Base-by-base conservation (phyloP, 2,797 vertebrate species). In the Aphelocoma californica region DNA sequence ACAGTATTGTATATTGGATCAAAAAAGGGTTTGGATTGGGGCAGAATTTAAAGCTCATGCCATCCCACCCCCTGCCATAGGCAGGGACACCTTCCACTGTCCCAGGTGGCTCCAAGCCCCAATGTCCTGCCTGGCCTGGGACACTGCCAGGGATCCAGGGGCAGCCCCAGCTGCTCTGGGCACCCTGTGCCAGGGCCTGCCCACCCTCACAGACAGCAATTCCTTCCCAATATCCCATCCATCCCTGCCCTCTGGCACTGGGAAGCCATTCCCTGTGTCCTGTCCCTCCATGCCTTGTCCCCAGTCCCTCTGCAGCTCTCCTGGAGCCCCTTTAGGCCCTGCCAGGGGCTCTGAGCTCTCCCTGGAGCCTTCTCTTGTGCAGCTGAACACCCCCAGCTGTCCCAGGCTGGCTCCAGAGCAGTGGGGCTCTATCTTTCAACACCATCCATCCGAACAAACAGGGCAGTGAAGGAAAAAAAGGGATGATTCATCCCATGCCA, bases 1-100 rank as follows among this genome's bases (percentile, higher is more conserved):
- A 18, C 17, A 9, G 18, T 25, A 2, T 38, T 29, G 17, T 44
- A 25, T 56, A 25, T 38, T 16, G 71, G 42, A 38, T 70, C 19
- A 18, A 8, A 26, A 75, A 31, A 20, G 25, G 17, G 10, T n/a
- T 64, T 64, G n/a, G 8, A 5, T 16, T 45, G 12, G 32, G 18
- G 29, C 14, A 20, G 8, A 50, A 24, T 16, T 57, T 56, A 10
- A 50, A 50, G 28, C 18, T 6, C 5, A 23, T 57, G 36, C 12
- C 12, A 4, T 45, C 10, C 36, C 11, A 17, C 0, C 0, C 20
- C 17, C 25, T 31, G 54, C 20, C 38, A 13, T n/a, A 17, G 3
- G 9, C 32, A n/a, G 45, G 75, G n/a, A n/a, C 29, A 24, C 6
- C 28, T 75, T 5, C 34, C 31, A 9, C 6, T 3, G 0, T 9